Conservation (phyloP, 30 jellyfish, hydroid and myxozoan genomes). For the Rhopilema esculentum region DNA sequence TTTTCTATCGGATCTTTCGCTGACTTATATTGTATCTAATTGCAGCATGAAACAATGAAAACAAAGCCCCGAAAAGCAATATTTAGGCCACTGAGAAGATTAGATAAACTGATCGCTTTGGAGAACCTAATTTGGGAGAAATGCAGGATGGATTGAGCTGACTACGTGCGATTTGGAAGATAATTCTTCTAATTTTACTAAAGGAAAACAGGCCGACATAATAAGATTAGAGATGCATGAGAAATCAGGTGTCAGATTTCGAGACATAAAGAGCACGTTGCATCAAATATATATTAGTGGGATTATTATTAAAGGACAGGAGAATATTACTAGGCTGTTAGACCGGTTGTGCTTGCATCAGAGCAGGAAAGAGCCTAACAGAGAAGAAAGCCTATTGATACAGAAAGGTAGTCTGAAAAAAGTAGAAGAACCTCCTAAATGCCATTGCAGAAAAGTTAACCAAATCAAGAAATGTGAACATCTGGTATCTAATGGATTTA, state of each 20-base stretch:
- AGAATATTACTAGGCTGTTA: constrained; percentile 1
- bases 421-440: background rate
- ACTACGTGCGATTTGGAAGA: background rate
- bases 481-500: background rate
- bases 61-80: background rate
- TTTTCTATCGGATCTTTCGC: background rate
- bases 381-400: background rate
- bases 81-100: background rate
- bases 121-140: background rate
- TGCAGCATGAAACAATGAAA: background rate
- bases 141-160: background rate
- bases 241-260: constrained; percentile 16
- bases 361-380: background rate
- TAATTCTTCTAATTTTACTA: background rate
- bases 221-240: constrained; percentile 12
- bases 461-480: background rate
- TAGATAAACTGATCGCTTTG: background rate
- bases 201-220: background rate
- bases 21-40: background rate
- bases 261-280: constrained; percentile 31
- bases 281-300: constrained; percentile 7
- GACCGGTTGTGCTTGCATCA: background rate
- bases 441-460: too few species aligned
- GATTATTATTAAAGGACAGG: constrained; percentile 5
- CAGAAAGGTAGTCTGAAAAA: background rate